Evolutionary conservation across 1,140 invertebrate genomes (phyloP), one percentile per base, ranked within the genome.

Genomic region (Aporrectodea caliginosa): DNA sequence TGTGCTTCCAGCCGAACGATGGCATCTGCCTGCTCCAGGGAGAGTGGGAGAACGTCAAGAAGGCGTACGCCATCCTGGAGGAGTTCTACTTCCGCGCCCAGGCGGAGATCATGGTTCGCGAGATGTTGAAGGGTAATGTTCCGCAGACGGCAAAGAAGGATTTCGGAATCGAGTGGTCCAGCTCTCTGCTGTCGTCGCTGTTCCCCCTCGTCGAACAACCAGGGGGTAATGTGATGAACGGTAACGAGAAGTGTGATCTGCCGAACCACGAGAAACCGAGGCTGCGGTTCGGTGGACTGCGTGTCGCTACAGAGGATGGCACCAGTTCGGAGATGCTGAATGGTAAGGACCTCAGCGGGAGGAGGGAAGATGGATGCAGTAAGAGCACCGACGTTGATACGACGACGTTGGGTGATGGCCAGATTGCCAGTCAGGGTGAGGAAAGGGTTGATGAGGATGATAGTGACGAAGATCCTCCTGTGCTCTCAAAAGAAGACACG

Each of bases 181-280:
- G 43, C 22, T 58, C 43, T 12, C 43, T 58, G 6, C 43, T 58
- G 6, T 58, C 43, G 43, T 58, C 43, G 22, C 6, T 58, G 6
- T 58, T 58, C 6, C 43, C 43, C 6, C 43, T 58, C 43, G 43
- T 6, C 22, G 43, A 58, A 58, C 6, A 58, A 58, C 22, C 43
- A 6, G 43, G 43, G 22, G 22, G n/a, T 95, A 43, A 94, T 94
- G 69, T 71, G 29, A 31, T 71, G 69, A 71, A 30, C 32, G 69
- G 32, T 31, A 71, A 71, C 69, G 32, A 71, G 32, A n/a, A 71
- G 69, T 31, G 69, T 30, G 32, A 71, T 31, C 27, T 31, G 69
- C 69, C 69, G 27, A 31, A 71, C 32, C 14, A 12, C 2, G 29
- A 71, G 32, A 71, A n/a, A n/a, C n/a, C n/a, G n/a, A n/a, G n/a